phyloP scores from a whole-genome alignment of 37 sponge, comb jelly and placozoan genomes.

The Crambe crambe region DNA sequence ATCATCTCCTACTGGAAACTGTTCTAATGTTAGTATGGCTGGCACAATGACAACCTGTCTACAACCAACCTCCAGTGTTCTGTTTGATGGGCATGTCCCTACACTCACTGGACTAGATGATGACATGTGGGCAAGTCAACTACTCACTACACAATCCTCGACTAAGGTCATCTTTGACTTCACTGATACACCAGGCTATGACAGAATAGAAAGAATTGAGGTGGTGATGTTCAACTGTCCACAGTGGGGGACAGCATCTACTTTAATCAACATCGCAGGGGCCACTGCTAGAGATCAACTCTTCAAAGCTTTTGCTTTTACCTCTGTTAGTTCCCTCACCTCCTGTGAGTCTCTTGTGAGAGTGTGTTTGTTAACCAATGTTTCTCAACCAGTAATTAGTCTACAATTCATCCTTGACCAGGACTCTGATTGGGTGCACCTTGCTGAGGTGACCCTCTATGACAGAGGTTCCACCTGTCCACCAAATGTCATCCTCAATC shows the following conservation, averaged over 20 bases:
- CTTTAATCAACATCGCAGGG: background rate
- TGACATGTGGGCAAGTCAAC: background rate
- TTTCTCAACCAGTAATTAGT: background rate
- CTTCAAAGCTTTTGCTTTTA: background rate
- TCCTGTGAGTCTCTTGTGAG: background rate
- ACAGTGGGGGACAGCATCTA: background rate
- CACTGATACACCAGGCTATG: background rate
- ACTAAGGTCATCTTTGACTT: background rate
- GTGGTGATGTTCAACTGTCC: background rate
- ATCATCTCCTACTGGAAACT: too few relatives aligned
- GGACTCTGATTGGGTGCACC: background rate
- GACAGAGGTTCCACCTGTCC: background rate
- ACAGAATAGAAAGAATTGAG: background rate
- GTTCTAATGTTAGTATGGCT: too few relatives aligned
- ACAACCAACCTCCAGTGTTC: too few relatives aligned
- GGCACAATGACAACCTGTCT: too few relatives aligned
- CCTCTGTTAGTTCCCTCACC: background rate
- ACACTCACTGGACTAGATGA: too few relatives aligned
- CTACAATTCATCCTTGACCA: background rate
- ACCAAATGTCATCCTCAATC: background rate
- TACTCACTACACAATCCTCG: background rate
- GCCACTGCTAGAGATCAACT: too few relatives aligned
- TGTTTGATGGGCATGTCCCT: too few relatives aligned
- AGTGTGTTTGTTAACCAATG: background rate
- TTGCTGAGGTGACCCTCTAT: conserved; percentile 5